A percentile compares a stretch with the other conserved stretches of the same genome.
These are phyloP conservation scores for Orgyia antiqua DNA, from an alignment of 2,888 invertebrate species.

Conservation along the genomic window DNA sequence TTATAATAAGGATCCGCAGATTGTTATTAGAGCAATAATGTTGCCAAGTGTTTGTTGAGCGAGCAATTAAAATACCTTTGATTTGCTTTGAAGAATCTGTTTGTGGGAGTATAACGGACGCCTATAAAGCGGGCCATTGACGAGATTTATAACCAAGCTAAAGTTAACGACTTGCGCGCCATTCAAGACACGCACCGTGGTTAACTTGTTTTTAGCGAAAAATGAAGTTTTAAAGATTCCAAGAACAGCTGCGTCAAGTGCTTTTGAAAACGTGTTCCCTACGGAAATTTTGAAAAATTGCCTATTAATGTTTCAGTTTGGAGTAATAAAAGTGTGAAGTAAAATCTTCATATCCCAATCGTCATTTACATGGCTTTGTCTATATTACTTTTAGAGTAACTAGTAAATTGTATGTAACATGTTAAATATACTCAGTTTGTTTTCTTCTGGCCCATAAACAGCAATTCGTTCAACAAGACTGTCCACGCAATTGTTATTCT, in stretches of 20 bases:
- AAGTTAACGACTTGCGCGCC: slow-evolving; percentile 61
- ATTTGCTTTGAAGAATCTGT: slow-evolving; percentile 52
- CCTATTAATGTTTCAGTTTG: too few species aligned
- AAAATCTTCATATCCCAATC: too few species aligned
- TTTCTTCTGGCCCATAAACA: too few species aligned
- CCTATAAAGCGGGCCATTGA: slow-evolving; percentile 57
- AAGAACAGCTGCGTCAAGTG: slow-evolving; percentile 50
- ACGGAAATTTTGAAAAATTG: slow-evolving; percentile 26
- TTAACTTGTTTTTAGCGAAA: slow-evolving; percentile 56
- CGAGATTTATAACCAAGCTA: slow-evolving; percentile 64
- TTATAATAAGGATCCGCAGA: slow-evolving; percentile 31
- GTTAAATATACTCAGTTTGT: too few species aligned
- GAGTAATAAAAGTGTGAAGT: too few species aligned
- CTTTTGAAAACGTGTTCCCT: slow-evolving; percentile 37
- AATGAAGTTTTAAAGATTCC: slow-evolving; percentile 51
- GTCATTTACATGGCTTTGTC: too few species aligned
- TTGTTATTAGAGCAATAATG: slow-evolving; percentile 39
- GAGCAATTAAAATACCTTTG: slow-evolving; percentile 62
- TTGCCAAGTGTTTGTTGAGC: slow-evolving; percentile 42
- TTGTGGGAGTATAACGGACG: slow-evolving; percentile 47
- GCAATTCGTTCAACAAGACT: too few species aligned
- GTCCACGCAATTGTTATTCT: too few species aligned
- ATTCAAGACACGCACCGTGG: slow-evolving; percentile 60
- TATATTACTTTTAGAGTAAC: too few species aligned
- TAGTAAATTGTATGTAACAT: too few species aligned